These are phyloP conservation scores for Pollenia amentaria DNA, from an alignment of 2,888 invertebrate species.

Conservation along the genomic window DNA sequence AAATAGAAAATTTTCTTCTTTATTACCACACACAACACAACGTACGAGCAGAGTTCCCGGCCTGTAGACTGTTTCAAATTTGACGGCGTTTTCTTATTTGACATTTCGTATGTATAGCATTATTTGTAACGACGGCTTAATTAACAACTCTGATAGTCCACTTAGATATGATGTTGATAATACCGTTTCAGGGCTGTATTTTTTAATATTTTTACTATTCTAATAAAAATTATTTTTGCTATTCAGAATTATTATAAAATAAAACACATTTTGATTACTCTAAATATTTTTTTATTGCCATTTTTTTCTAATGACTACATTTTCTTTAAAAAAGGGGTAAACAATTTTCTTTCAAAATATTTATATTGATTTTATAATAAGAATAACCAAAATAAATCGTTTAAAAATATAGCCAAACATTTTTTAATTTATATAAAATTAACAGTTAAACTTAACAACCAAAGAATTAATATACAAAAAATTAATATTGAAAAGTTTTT, in stretches of 20 bases:
- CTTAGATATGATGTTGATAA: neutral
- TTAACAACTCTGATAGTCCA: neutral
- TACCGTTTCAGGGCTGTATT: conserved; percentile 52
- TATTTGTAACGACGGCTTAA: conserved; percentile 18
- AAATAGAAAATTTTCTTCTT: conserved; percentile 69
- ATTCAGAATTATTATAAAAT: neutral
- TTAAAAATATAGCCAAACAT: conserved; percentile 40
- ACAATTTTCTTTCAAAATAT: conserved; percentile 8
- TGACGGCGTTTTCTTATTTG: conserved; percentile 55
- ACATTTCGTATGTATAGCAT: conserved; percentile 64
- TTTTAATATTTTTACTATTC: neutral
- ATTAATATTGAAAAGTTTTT: conserved; percentile 14
- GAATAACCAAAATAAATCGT: conserved; percentile 23
- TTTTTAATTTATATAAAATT: conserved; percentile 46
- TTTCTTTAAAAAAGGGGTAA: neutral
- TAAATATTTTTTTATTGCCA: conserved; percentile 27
- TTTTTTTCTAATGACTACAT: neutral
- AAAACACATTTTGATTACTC: conserved; percentile 8
- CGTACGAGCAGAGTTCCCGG: conserved; percentile 64
- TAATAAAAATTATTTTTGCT: too few species aligned
- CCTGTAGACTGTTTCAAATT: conserved; percentile 22
- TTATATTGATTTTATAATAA: neutral
- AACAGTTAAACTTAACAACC: conserved; percentile 63
- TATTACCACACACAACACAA: conserved; percentile 75
- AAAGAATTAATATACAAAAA: conserved; percentile 2